Evolutionary conservation across 2,113 vertebrate species (phyloP).

Genomic region (Larimichthys polyactis): DNA sequence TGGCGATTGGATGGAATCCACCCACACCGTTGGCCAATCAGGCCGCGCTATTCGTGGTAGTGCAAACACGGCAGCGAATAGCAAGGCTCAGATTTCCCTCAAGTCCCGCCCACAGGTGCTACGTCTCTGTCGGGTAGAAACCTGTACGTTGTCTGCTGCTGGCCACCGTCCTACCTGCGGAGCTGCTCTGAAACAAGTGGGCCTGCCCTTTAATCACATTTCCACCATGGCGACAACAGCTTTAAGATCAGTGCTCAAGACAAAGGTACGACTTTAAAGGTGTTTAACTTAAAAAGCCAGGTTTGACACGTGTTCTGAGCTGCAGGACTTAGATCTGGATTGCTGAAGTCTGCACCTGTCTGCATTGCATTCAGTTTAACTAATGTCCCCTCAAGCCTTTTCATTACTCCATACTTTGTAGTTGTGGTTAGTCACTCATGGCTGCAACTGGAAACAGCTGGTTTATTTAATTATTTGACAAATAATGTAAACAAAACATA

Average conservation of each 20-base stretch:
- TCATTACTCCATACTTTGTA: conserved; percentile 4
- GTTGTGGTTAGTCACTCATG: conserved; percentile 14
- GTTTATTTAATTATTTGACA: background rate
- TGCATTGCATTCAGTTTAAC: conserved; percentile 37
- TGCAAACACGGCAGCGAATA: conserved; percentile 22
- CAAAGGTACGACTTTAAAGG: conserved; percentile 63
- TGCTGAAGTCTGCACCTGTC: background rate
- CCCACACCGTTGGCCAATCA: conserved; percentile 11
- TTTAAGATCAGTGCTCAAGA: conserved; percentile 75
- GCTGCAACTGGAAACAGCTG: conserved; percentile 18
- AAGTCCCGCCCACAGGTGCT: conserved; percentile 53
- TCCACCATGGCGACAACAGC: conserved; percentile 77
- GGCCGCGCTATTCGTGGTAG: background rate
- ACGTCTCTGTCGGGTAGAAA: background rate
- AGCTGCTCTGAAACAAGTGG: background rate
- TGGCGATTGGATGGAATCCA: conserved; percentile 15
- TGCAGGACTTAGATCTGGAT: conserved; percentile 9
- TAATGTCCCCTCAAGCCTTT: conserved; percentile 37
- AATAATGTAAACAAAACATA: background rate
- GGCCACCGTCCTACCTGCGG: conserved; percentile 14
- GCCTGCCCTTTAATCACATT: background rate
- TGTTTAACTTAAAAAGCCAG: background rate
- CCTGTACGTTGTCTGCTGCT: background rate
- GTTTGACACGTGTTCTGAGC: conserved; percentile 40
- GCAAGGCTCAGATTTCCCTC: fast-evolving